Evolutionary conservation across 2,888 invertebrate species (phyloP), one percentile per base, ranked within the genome.

Genomic region (Agonopterix arenella): DNA sequence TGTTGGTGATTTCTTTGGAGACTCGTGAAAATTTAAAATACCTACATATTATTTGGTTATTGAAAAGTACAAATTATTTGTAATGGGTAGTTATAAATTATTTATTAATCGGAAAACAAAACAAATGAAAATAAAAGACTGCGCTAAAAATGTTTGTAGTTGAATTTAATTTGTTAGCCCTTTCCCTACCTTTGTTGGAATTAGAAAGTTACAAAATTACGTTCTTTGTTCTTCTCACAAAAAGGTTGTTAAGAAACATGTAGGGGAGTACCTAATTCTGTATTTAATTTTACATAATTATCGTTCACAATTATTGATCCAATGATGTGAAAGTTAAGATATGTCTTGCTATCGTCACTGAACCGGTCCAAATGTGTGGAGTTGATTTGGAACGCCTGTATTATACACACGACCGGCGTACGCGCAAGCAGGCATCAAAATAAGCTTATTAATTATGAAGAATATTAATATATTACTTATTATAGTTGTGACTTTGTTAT

Each of bases 311-410:
- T 11, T 10, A 40, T 5, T 43, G 2, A 44, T 40, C 44, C 13
- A 49, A 57, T 47, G 50, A 63, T 63, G 82, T 79, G 85, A 85
- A 85, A 85, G 84, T 78, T 60, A 66, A 64, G 62, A 74, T 57
- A 68, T 76, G 64, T 75, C 11, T 71, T 70, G 62, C 73, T 72
- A 66, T 62, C 70, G 43, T 11, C 65, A 70, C 58, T 71, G 66
- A 76, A 85, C 88, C 81, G 84, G 85, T 84, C 80, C 61, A 62
- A 66, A 68, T 72, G 70, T 65, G 62, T 68, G 65, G 62, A 67
- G 62, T 74, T 64, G 70, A 81, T 84, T 73, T 81, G 75, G 69
- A 80, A 67, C 74, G 77, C 62, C 61, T 61, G 70, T 66, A 68
- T 73, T 71, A 77, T 76, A 73, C 74, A 75, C 60, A 72, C 74